Base-by-base conservation (phyloP, 2,888 invertebrate genomes). In the Taenaris catops region DNA sequence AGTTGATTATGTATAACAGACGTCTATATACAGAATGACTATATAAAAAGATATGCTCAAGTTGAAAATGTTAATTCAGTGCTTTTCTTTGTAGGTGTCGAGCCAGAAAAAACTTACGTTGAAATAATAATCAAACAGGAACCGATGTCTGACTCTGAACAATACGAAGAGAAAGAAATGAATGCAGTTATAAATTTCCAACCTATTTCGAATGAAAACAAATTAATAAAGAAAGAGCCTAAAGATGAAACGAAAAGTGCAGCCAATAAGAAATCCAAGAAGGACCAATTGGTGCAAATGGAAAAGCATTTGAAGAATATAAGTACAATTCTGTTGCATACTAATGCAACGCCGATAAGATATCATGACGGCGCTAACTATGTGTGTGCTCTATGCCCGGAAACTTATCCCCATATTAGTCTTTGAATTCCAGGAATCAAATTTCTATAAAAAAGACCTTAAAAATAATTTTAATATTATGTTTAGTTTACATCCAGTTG, bases 291-390 rank as follows among this genome's bases (percentile, higher is more conserved):
- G 5, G 21, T 41, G 0, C 37, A 32, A 38, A 38, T 34, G 38
- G 32, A 52, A 9, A 68, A 68, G 46, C 71, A 70, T 46, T 47
- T 62, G 3, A 44, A 34, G 6, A 70, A 66, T 39, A 56, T 66
- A 4, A 55, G 51, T 39, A 53, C 57, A 23, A 49, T 74, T n/a
- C 44, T 73, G 1, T 36, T 54, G 1, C 48, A 50, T 25, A 57
- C 73, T 0, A 75, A 74, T 25, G 74, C 74, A 0, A 74, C 75
- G 0, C 69, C 72, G 0, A 68, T 70, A 7, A 34, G 41, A 11
- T 41, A 37, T 26, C 41, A 41, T 21, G 41, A 41, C 10, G 41
- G 41, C 14, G 37, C 37, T 1, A 41, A 34, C 9, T 41, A 41
- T 3, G 37, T 41, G 0, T 41, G 41, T 8, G 41, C 41, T 1